Percentiles rank a stretch among this genome's conserved stretches.
These are phyloP conservation scores for Aricia agestis DNA, from an alignment of 1,140 invertebrate species.

Conservation along the genomic window DNA sequence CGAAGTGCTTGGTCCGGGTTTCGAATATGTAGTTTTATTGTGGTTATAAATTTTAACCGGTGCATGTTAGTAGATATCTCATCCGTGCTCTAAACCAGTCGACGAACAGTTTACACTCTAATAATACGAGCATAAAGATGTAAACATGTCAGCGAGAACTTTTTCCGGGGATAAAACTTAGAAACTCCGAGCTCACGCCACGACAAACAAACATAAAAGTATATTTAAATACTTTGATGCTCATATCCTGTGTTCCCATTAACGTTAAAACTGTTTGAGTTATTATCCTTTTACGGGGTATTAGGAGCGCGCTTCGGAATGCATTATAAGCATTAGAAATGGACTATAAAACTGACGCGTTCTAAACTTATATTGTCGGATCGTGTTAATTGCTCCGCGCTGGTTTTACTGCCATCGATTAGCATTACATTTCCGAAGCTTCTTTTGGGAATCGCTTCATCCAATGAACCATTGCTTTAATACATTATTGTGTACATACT, in stretches of 20 bases:
- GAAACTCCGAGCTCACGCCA: background rate
- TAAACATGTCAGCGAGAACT: background rate
- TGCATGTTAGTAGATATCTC: too few relatives aligned
- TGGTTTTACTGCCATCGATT: background rate
- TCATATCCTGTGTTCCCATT: background rate
- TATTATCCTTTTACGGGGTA: background rate
- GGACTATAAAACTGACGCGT: background rate
- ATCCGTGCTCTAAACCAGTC: too few relatives aligned
- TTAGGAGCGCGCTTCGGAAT: background rate
- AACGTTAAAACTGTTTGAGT: background rate
- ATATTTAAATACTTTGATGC: background rate
- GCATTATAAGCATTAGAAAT: background rate
- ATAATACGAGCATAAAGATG: too few relatives aligned
- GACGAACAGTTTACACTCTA: too few relatives aligned
- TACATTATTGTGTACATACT: too few relatives aligned
- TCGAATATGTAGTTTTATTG: too few relatives aligned
- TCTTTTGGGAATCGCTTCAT: background rate
- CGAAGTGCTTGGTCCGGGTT: too few relatives aligned
- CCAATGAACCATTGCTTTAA: too few relatives aligned
- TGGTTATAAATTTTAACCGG: too few relatives aligned
- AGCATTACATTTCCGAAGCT: background rate
- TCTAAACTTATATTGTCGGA: background rate
- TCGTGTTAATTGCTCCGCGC: background rate
- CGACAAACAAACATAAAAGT: background rate
- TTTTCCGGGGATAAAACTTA: background rate